These are phyloP conservation scores for Leguminivora glycinivorella DNA, from an alignment of 1,140 invertebrate genomes.

Conservation along the genomic window DNA sequence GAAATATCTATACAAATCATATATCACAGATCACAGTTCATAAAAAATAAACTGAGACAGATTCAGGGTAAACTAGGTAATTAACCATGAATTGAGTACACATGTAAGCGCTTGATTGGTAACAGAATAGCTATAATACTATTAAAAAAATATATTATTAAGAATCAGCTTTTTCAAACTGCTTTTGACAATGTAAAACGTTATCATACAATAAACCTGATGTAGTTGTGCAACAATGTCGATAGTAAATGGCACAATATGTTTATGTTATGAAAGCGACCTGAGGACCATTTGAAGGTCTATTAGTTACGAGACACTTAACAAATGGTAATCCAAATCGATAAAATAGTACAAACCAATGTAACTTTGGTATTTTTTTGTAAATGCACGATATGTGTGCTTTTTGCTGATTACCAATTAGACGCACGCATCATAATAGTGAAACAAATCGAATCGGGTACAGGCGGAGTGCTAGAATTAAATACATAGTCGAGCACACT, in stretches of 20 bases:
- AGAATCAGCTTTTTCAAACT: not conserved
- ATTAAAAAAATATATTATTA: not conserved
- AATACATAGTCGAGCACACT: not conserved
- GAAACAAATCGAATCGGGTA: not conserved
- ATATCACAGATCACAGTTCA: too few relatives aligned
- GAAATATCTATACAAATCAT: too few relatives aligned
- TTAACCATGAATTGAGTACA: too few relatives aligned
- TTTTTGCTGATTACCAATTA: slow-evolving; percentile 8
- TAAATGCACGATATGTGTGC: not conserved
- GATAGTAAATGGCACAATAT: not conserved
- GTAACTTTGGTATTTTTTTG: not conserved
- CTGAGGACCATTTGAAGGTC: not conserved
- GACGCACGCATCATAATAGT: not conserved
- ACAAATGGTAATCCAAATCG: not conserved
- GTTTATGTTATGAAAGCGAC: not conserved
- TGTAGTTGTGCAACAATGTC: not conserved
- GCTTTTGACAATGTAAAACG: not conserved
- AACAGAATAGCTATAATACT: not conserved
- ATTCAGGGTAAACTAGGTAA: too few relatives aligned
- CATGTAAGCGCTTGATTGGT: not conserved
- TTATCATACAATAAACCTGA: not conserved
- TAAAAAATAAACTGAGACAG: too few relatives aligned
- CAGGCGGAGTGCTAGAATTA: not conserved
- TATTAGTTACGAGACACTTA: not conserved
- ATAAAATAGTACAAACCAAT: not conserved